These are phyloP conservation scores for Catalaphyllia jardinei DNA, from an alignment of 64 coral and sea anemone genomes.

Conservation along the genomic window DNA sequence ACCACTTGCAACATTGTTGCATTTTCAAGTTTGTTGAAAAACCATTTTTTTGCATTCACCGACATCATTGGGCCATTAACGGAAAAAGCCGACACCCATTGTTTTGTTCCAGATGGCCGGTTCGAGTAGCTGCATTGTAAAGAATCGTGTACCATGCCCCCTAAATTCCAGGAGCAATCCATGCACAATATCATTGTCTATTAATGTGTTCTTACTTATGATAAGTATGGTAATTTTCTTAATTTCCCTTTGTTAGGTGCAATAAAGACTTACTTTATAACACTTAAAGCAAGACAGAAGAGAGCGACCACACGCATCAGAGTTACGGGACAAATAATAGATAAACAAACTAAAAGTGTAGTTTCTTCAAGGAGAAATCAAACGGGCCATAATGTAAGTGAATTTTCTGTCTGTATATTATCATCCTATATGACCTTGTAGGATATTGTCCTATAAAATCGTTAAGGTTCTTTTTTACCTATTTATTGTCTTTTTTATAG, in stretches of 20 bases:
- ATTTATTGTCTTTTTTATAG: slow-evolving; percentile 35
- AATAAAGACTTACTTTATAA: slow-evolving; percentile 38
- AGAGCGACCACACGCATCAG: slow-evolving; percentile 3
- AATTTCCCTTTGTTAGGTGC: slow-evolving; percentile 13
- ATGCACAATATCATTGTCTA: not conserved
- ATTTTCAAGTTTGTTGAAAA: not conserved
- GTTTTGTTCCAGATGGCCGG: not conserved
- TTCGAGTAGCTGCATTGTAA: not conserved
- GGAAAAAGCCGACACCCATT: no score
- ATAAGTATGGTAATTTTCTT: not conserved
- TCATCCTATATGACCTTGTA: not conserved
- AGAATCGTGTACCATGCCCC: not conserved
- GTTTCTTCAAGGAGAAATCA: slow-evolving; percentile 39
- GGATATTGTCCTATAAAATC: slow-evolving; percentile 9
- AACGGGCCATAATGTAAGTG: not conserved
- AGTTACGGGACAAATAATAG: slow-evolving; percentile 2
- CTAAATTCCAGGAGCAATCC: not conserved
- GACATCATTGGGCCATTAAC: not conserved
- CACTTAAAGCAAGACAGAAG: slow-evolving; percentile 28
- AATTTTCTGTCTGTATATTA: slow-evolving; percentile 25
- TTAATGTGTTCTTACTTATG: not conserved
- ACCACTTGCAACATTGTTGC: no score
- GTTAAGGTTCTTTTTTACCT: not conserved
- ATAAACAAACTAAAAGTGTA: slow-evolving; percentile 27
- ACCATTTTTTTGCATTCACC: not conserved